Conservation (phyloP, 1,140 invertebrate species). For the Sinella curviseta region DNA sequence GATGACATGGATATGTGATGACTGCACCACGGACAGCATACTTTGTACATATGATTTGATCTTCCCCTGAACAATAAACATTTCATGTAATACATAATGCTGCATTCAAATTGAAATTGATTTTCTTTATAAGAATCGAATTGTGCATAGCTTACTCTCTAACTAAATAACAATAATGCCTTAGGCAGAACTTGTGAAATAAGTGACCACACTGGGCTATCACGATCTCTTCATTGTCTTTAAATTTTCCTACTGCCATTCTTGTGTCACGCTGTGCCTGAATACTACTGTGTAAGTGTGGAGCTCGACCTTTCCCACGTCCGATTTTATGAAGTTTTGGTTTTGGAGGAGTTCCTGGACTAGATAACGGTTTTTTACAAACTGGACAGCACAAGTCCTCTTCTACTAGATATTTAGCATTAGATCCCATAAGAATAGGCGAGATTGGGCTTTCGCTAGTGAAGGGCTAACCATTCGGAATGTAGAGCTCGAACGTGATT, state of each 20-base stretch:
- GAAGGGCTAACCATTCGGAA: background rate
- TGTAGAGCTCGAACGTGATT: background rate
- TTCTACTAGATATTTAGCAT: background rate
- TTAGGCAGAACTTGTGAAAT: conserved; percentile 32
- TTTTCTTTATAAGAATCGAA: background rate
- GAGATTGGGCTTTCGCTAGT: background rate
- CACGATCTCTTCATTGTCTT: conserved; percentile 15
- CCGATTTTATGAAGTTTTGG: background rate
- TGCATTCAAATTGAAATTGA: background rate
- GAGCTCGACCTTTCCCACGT: background rate
- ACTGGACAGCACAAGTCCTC: conserved; percentile 25
- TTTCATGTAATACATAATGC: background rate
- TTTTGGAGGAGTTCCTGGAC: background rate
- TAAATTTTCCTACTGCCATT: background rate
- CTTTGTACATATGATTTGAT: background rate
- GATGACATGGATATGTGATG: background rate
- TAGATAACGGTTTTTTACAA: conserved; percentile 12
- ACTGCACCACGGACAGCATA: background rate
- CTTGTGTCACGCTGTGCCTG: background rate
- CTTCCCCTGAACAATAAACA: background rate
- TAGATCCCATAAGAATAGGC: conserved; percentile 1
- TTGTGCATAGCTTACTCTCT: conserved; percentile 21
- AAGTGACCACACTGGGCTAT: conserved; percentile 32
- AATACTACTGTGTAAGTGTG: background rate
- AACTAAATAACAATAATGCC: conserved; percentile 27